Conservation (phyloP, 2,797 vertebrate species). For the Characodon lateralis region DNA sequence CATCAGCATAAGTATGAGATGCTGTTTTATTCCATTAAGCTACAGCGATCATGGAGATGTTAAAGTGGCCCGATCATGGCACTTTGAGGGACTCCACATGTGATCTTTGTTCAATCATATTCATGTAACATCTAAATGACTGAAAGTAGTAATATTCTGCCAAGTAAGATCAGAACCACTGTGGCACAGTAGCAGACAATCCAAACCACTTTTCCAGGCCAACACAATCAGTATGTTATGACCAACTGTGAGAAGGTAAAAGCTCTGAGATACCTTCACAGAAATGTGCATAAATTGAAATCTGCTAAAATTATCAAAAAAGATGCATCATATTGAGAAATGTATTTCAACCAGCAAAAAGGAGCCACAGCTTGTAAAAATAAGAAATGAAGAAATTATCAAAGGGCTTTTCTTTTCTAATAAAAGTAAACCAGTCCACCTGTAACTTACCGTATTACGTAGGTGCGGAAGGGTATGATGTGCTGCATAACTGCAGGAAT, state of each 20-base stretch:
- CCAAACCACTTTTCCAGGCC: not conserved
- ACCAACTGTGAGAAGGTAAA: not conserved
- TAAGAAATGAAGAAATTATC: not conserved
- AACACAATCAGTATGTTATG: not conserved
- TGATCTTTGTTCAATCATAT: not conserved
- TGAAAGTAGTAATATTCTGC: not conserved
- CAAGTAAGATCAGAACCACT: not conserved
- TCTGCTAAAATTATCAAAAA: not conserved
- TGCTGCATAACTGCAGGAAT: conserved; percentile 99
- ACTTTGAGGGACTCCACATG: not conserved
- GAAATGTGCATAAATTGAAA: not conserved
- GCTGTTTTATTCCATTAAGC: too few relatives aligned
- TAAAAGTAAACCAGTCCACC: not conserved
- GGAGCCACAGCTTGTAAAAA: not conserved
- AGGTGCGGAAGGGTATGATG: conserved; percentile 97
- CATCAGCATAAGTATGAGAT: not conserved
- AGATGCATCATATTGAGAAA: not conserved
- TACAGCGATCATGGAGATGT: too few relatives aligned
- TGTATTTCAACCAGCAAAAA: not conserved
- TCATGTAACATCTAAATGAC: not conserved
- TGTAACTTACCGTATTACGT: conserved; percentile 91
- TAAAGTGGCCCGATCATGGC: not conserved
- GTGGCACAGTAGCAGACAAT: not conserved
- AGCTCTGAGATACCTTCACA: not conserved
- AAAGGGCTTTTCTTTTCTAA: not conserved